Base-by-base conservation (phyloP, 2,888 invertebrate genomes). In the Tipula helvola region DNA sequence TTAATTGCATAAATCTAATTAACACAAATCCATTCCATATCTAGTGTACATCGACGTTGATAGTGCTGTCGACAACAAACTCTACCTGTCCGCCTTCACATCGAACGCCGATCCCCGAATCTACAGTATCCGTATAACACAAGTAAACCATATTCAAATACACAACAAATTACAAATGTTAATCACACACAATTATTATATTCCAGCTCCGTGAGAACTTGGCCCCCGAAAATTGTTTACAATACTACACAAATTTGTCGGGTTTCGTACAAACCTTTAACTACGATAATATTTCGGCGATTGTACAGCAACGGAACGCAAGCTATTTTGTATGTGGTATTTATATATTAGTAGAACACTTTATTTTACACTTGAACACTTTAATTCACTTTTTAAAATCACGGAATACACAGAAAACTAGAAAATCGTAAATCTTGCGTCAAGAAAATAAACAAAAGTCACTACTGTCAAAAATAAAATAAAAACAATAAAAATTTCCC, bases 21-120 rank as follows among this genome's bases (percentile, higher is more conserved):
- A 86, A n/a, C 13, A 8, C 13, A 86, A 85, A 52, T n/a, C 12
- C 28, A 8, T 18, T 8, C 5, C 1, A 86, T 90, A 13, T 93
- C 13, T 90, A 96, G 96, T 95, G 87, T 96, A 95, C 89, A 92
- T 96, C 13, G 95, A 96, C 90, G 95, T 96, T 13, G 93, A 93
- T 4, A 92, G 93, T 87, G 91, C 93, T 0, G 90, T 91, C 0
- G 95, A 95, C 86, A 88, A 88, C 0, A 95, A 95, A 13, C 91
- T 96, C 42, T 93, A 93, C 90, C 88, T 96, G 3, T 93, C 95
- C 12, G 92, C 96, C 5, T 93, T 95, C 89, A 93, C 94, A 0
- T 92, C 92, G 85, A 92, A 92, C 0, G 90, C 92, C 0, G 93
- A 93, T 12, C 92, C 91, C 36, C 92, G 95, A 89, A 90, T 94